Evolutionary conservation across 2,888 invertebrate species (phyloP), one percentile per base, ranked within the genome.

Genomic region (Lasius platythorax): DNA sequence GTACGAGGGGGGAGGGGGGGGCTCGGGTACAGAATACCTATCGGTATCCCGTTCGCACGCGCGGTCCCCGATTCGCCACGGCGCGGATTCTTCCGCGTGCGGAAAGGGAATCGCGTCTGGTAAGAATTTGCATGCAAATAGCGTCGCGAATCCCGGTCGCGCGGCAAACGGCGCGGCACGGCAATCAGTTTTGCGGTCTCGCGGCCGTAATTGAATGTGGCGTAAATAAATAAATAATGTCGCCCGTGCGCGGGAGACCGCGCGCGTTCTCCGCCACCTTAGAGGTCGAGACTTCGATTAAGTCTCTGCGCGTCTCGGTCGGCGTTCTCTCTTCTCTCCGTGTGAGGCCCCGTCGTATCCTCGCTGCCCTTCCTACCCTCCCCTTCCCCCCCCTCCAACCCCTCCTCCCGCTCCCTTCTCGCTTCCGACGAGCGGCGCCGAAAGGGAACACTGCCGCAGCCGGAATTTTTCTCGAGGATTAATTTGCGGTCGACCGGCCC

Each of bases 181-280:
- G 53, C 91, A 94, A 94, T 93, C 93, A 93, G 93, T 92, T 93
- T 93, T 94, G 94, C 92, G 94, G 94, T 95, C 91, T 91, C 87
- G 88, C 91, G 84, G 86, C 87, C 91, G 91, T 94, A 94, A 94
- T 94, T 94, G 94, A 94, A 95, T 94, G 94, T 92, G 93, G 92
- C 94, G 94, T 94, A 93, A 94, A 94, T 94, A 94, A 94, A 94
- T 94, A 94, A 94, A 94, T 94, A 94, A 94, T 93, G 93, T 94
- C 93, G 91, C 91, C 56, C 68, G 85, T 87, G 82, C 87, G 84
- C 82, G 88, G 84, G 63, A 46, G 46, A 73, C 75, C 58, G 43
- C 87, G 88, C 6, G 88, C 18, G 50, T 50, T 18, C 82, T 83
- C 83, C 0, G 87, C 87, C 89, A 89, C 90, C 90, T 90, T 91